Conservation (phyloP, 92 coral and sea anemone genomes). For the Phenganax stokvisi region DNA sequence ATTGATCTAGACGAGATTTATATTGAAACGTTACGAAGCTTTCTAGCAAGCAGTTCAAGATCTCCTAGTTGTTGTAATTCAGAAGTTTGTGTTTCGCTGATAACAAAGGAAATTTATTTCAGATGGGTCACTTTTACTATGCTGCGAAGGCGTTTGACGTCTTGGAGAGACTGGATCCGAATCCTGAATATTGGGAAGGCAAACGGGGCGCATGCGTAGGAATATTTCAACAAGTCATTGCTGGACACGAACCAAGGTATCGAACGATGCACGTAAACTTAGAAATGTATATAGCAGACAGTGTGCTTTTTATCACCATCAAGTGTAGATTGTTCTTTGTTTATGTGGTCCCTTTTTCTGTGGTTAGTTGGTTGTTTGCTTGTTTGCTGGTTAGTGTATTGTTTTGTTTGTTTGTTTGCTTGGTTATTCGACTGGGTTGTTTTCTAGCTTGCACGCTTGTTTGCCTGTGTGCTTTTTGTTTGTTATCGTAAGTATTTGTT, state of each 20-base stretch:
- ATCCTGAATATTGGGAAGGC: constrained; percentile 99
- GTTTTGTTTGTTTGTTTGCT: no score
- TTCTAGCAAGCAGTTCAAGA: background rate
- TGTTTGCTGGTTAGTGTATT: no score
- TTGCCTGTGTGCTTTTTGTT: no score
- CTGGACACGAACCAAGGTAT: constrained; percentile 95
- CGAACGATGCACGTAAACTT: no score
- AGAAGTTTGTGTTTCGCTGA: no score
- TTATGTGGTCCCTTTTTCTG: no score
- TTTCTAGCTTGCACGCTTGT: no score
- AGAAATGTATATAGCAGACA: no score
- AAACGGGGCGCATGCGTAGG: constrained; percentile 99
- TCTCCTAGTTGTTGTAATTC: background rate
- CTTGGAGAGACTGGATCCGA: constrained; percentile 96
- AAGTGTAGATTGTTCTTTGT: no score
- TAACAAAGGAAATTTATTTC: background rate
- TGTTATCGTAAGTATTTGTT: no score
- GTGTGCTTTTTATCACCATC: background rate
- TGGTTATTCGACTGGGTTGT: no score
- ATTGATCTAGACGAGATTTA: background rate
- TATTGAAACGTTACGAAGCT: background rate
- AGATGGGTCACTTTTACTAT: constrained; percentile 99
- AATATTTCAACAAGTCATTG: constrained; percentile 94
- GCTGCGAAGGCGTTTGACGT: constrained; percentile 99
- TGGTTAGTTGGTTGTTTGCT: no score